Base-by-base conservation (phyloP, 2,113 vertebrate species). In the Chloropsis cyanopogon region DNA sequence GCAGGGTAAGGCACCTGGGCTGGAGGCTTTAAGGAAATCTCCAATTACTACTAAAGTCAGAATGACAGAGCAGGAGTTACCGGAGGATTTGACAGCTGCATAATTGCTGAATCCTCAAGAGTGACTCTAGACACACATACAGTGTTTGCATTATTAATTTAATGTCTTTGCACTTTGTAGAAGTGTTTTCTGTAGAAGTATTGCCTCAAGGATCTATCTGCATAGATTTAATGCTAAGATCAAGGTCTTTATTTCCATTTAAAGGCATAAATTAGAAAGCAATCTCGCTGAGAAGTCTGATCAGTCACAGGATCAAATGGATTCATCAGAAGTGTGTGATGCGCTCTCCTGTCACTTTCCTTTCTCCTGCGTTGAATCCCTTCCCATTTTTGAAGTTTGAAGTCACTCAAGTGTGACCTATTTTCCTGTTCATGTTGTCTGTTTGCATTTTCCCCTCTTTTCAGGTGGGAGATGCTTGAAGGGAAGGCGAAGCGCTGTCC, bases 101-200 rank as follows among this genome's bases (percentile, higher is more conserved):
- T 39, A 61, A 61, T 61, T 61, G 73, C 61, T 44, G 70, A 72
- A 49, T 82, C 79, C 88, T 86, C 64, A 9, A 5, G 35, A 52
- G 29, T 77, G 82, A 22, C 72, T 86, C 71, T 42, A 47, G 59
- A 59, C 66, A 76, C 53, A 65, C 77, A 13, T 54, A 31, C 16
- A 59, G 2, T 73, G 56, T 93, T 94, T 95, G 92, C 52, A 26
- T 92, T 84, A 57, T 78, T 95, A 60, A 92, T 94, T 86, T 71
- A 71, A 56, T 64, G 73, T 46, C 86, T 91, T 78, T 82, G 77
- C 86, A 46, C 65, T 82, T 95, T 2, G 14, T 68, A 57, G 78
- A 81, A 81, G 60, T 82, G 52, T 92, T 82, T 94, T 90, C 65
- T 68, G 2, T 37, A 63, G 39, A 69, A 82, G 66, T 71, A 23